Percentiles rank a stretch among this genome's conserved stretches.
These are phyloP conservation scores for Dicrurus megarhynchus DNA, from an alignment of 2,113 vertebrate species.

Conservation along the genomic window DNA sequence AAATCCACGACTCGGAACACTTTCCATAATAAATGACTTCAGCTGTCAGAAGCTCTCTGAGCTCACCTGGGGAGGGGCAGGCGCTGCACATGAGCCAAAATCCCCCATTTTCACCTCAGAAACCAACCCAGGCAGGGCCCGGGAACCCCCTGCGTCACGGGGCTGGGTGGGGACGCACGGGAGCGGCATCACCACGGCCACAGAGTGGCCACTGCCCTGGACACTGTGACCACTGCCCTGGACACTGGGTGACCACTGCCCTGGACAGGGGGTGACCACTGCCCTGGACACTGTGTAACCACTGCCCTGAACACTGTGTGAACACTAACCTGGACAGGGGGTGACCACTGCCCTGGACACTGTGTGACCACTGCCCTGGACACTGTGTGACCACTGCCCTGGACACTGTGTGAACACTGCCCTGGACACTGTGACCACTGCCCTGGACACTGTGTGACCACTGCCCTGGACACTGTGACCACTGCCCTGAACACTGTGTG, in stretches of 20 bases:
- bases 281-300: neutral
- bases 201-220: neutral
- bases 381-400: fast-evolving
- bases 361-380: fast-evolving
- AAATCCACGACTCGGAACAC: neutral
- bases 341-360: neutral
- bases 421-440: no score
- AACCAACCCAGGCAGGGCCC: fast-evolving
- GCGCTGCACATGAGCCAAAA: fast-evolving
- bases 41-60: neutral
- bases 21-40: neutral
- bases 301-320: neutral
- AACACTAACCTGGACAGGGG: fast-evolving
- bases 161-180: fast-evolving
- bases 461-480: no score
- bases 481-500: no score
- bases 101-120: neutral
- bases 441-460: no score
- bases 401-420: fast-evolving
- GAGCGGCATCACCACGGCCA: neutral
- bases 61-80: neutral
- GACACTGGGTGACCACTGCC: neutral
- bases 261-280: neutral
- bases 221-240: neutral
- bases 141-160: fast-evolving